Conservation (phyloP, 64 coral and sea anemone genomes). For the Exaiptasia diaphana region DNA sequence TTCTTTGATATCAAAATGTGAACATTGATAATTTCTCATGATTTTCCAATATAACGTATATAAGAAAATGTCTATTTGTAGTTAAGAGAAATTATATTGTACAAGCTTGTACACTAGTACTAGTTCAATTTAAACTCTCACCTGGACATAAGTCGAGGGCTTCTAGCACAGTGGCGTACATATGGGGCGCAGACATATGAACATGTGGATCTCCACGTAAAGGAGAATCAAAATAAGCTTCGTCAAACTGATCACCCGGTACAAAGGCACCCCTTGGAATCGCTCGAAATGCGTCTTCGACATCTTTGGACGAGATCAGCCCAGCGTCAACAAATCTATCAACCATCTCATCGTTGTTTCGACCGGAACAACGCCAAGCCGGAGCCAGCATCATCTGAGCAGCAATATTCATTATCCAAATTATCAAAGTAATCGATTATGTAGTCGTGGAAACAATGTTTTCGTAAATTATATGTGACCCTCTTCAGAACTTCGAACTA, state of each 20-base stretch:
- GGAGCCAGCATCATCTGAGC: too few relatives aligned
- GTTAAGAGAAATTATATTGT: too few relatives aligned
- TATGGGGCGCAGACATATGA: constrained; percentile 94
- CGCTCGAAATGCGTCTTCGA: constrained; percentile 81
- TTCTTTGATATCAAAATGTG: too few relatives aligned
- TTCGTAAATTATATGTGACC: too few relatives aligned
- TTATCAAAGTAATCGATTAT: too few relatives aligned
- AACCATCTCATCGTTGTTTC: constrained; percentile 96
- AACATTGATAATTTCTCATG: too few relatives aligned
- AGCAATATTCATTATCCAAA: too few relatives aligned
- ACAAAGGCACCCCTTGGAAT: constrained; percentile 93
- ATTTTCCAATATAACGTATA: too few relatives aligned
- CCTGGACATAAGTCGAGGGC: constrained; percentile 88
- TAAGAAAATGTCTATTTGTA: too few relatives aligned
- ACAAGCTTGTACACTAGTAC: too few relatives aligned
- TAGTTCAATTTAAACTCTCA: constrained; percentile 15
- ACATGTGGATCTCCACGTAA: constrained; percentile 82
- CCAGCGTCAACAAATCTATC: constrained; percentile 88
- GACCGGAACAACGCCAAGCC: constrained; percentile 91
- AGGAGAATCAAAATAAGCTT: constrained; percentile 83
- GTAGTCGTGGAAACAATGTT: too few relatives aligned
- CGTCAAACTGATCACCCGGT: constrained; percentile 66
- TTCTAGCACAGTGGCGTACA: constrained; percentile 96
- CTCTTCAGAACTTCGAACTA: too few relatives aligned
- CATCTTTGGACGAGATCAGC: constrained; percentile 71